Base-by-base conservation (phyloP, 2,888 invertebrate species). In the Thumatha senex region DNA sequence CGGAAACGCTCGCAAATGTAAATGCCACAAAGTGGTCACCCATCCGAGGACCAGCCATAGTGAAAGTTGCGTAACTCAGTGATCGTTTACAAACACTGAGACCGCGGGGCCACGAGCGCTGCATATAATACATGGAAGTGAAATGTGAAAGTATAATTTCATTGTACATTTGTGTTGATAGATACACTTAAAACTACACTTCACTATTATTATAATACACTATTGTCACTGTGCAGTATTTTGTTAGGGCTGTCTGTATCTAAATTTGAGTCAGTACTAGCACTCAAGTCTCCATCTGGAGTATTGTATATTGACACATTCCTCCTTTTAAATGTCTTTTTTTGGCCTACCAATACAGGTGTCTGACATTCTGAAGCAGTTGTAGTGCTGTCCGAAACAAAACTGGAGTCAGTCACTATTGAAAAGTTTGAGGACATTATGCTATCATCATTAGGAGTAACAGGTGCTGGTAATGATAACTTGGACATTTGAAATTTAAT, bases 271-370 rank as follows among this genome's bases (percentile, higher is more conserved):
- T 69, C 74, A 31, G 77, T 74, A 48, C 67, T 80, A 9, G 65
- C 63, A 66, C 67, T 76, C 15, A 80, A 81, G 55, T 83, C 82
- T 47, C 54, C 67, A 31, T 85, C 84, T 46, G 84, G 67, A 29
- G 80, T 81, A 51, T 69, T 78, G 53, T 91, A 91, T 35, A 89
- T 75, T n/a, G 89, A 85, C 50, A 89, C 67, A 53, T 91, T 91
- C 15, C 90, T 78, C 51, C 91, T 80, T 69, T 90, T 90, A 41
- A 91, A 91, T 31, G 84, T 74, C 65, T 87, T 90, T 60, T 84
- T 89, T 10, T 58, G 58, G 1, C 58, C 67, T 2, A 64, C 67
- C 4, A 82, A 75, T 10, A 62, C 46, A 18, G 89, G 89, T 18
- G 89, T 86, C 24, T 54, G 53, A 63, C 76, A 81, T 11, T 81